A percentile compares a stretch with the other conserved stretches of the same genome.
Conservation (phyloP, 2,113 vertebrate species). For the Melospiza georgiana region DNA sequence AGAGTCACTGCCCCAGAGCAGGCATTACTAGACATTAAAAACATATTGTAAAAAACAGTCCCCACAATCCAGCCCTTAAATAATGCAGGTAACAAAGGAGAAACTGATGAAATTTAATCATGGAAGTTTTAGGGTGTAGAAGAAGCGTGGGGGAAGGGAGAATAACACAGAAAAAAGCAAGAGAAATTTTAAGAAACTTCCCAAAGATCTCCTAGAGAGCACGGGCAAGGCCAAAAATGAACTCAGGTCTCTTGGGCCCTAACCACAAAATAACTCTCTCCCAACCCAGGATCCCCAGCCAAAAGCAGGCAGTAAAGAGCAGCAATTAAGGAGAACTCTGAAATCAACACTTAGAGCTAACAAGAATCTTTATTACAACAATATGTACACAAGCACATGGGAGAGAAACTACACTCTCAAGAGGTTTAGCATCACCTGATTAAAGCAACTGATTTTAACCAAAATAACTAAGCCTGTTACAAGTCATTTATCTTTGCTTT, state of each 20-base stretch:
- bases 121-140: background rate
- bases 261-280: slow-evolving; percentile 49
- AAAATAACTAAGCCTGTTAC: background rate
- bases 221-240: slow-evolving; percentile 33
- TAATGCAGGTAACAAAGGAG: background rate
- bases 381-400: background rate
- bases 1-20: background rate
- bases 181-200: slow-evolving; percentile 38
- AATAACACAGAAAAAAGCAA: background rate
- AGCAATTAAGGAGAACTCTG: slow-evolving; percentile 48
- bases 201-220: slow-evolving; percentile 8
- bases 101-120: slow-evolving; percentile 24
- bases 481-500: background rate
- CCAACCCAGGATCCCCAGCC: background rate
- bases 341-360: slow-evolving; percentile 49
- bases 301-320: slow-evolving; percentile 46
- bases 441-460: background rate
- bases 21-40: background rate
- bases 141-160: background rate
- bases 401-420: background rate
- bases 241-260: slow-evolving; percentile 22
- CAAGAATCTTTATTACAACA: slow-evolving; percentile 57
- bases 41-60: background rate
- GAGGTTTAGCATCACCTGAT: slow-evolving; percentile 21
- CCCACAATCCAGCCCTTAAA: background rate